Evolutionary conservation across 1,140 invertebrate genomes (phyloP).

Genomic region (Drosophila rhopaloa): DNA sequence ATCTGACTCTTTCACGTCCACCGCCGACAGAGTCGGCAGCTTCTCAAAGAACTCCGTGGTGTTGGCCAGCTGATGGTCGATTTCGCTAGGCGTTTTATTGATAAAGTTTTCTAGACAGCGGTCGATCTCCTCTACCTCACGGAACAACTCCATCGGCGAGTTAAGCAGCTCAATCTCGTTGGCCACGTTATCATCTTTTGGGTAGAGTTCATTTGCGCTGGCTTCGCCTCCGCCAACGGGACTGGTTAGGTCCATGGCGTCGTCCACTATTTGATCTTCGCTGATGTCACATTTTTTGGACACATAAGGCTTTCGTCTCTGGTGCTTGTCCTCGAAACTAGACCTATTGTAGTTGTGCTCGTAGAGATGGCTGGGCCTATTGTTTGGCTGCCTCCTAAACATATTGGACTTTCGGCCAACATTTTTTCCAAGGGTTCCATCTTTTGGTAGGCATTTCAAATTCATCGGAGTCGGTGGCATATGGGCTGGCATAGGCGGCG

Average conservation of each 20-base stretch:
- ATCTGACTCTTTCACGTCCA: background rate
- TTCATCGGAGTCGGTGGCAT: conserved; percentile 14
- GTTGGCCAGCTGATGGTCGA: conserved; percentile 14
- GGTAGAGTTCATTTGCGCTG: background rate
- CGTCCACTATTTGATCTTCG: conserved; percentile 12
- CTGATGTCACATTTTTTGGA: background rate
- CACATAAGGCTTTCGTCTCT: background rate
- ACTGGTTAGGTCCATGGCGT: background rate
- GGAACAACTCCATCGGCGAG: background rate
- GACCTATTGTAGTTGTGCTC: background rate
- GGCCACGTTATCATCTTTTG: background rate
- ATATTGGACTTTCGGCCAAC: no score
- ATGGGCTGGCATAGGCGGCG: conserved; percentile 8
- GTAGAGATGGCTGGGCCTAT: background rate
- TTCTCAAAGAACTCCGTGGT: conserved; percentile 18
- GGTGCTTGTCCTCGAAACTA: background rate
- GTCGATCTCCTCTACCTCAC: conserved; percentile 4
- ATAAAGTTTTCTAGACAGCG: conserved; percentile 11
- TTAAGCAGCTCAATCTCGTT: background rate
- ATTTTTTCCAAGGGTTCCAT: background rate
- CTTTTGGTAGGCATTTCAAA: conserved; percentile 10
- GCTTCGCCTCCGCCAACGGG: background rate
- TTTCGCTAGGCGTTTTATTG: conserved; percentile 18
- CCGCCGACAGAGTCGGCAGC: conserved; percentile 3
- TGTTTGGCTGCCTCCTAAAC: no score